Base-by-base conservation (phyloP, 2,113 vertebrate genomes). In the Garra rufa region DNA sequence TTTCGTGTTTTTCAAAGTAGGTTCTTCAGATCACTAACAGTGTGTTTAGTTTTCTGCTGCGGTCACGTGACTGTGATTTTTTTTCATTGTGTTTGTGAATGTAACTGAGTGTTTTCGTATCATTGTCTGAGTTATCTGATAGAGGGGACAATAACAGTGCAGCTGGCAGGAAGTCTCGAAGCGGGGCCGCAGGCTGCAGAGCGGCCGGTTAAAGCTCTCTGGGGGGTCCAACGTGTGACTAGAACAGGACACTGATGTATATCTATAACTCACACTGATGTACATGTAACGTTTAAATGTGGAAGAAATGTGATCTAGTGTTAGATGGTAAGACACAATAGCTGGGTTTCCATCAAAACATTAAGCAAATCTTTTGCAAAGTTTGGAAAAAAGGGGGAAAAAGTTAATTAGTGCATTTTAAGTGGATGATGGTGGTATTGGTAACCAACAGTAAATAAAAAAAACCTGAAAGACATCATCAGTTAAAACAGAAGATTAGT, bases 81-180 rank as follows among this genome's bases (percentile, higher is more conserved):
- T 44, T 79, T 71, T 89, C 78, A 48, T 71, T 85, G 46, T 89
- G 28, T 81, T 81, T 83, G 8, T 76, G 48, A 28, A 70, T 73
- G 75, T 87, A 82, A 85, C 86, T 69, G 83, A 30, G 24, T 85
- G 85, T 90, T 85, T 83, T 44, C 44, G 82, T 50, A 59, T 63
- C 19, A 44, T 78, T 79, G 44, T 83, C 43, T 75, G 67, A 57
- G 41, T 81, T 83, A 87, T 87, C 85, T 85, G 79, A 83, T 85
- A 30, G 19, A 83, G 67, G 43, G 59, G 79, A 88, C 87, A 88
- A 88, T 86, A 50, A 59, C 19, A 50, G 67, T 75, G 75, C 87
- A 88, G 87, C 85, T 88, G 85, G 59, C 85, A 87, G 87, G 87
- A 88, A 86, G 85, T 69, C 10, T 75, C 14, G 13, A 67, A 85